phyloP scores from a whole-genome alignment of 2,797 vertebrate species.

The Bradypus variegatus region DNA sequence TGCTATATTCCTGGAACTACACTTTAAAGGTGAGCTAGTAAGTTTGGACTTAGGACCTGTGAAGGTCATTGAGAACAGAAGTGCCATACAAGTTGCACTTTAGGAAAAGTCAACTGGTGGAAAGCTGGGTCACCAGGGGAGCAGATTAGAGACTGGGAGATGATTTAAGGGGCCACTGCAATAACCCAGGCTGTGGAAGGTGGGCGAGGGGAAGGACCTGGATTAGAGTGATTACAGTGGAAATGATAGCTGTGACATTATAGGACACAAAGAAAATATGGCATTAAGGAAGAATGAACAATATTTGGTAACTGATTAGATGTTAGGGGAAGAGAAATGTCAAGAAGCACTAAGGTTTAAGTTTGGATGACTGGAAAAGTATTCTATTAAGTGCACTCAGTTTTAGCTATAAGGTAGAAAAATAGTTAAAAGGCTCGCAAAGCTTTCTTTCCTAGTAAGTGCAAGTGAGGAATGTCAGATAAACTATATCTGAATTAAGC shows the following conservation, averaged over 20 bases:
- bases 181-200: background rate
- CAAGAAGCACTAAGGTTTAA: background rate
- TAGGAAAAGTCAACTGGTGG: background rate
- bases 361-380: background rate
- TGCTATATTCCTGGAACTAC: background rate
- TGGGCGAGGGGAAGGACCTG: background rate
- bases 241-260: background rate
- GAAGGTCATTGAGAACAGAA: background rate
- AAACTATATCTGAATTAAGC: background rate
- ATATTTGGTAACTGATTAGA: background rate
- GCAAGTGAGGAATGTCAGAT: background rate
- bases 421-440: background rate
- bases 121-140: background rate
- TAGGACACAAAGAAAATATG: background rate
- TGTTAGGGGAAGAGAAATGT: background rate
- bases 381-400: background rate
- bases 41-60: background rate
- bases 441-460: background rate
- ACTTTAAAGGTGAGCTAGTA: background rate
- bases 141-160: background rate
- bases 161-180: background rate
- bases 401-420: background rate
- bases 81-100: background rate
- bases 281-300: background rate
- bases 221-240: background rate